Base-by-base conservation (phyloP, 2,113 vertebrate species). In the Dolichotis patagonum region DNA sequence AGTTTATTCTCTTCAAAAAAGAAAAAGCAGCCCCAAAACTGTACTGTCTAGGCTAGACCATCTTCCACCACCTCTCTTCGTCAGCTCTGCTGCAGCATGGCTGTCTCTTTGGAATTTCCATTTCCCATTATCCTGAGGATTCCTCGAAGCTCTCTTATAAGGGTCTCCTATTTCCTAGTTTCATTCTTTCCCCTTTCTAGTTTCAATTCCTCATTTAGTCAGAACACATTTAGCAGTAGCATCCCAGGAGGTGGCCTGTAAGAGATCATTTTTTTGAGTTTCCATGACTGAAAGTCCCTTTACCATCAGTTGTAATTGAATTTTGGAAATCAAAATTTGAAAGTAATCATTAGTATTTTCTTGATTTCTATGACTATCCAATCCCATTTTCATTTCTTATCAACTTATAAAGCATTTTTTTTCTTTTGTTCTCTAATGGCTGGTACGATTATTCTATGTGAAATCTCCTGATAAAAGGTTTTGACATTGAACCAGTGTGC, bases 201-300 rank as follows among this genome's bases (percentile, higher is more conserved):
- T 10, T 69, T 95, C 17, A 89, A 54, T 94, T 90, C 65, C 54
- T 63, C 93, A 93, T 91, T 95, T 78, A 80, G 30, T 30, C 83
- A 71, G 20, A 96, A 75, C 49, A 95, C 22, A 95, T 16, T 94
- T 32, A 90, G 54, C 49, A 93, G 62, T 10, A 86, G 71, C 4
- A 82, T 95, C 20, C 65, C 60, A 77, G 71, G 96, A 86, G 22
- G 43, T 67, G 32, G 69, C 81, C 32, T 87, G n/a, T 4, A 16
- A 73, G 58, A 94, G 41, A 38, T 52, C 71, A n/a, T 63, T 78
- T 89, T 81, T 80, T 93, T 93, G 35, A 93, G 73, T 85, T 26
- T 82, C 71, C 28, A 82, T 38, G n/a, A 54, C 67, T 90, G 32
- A 84, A 96, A 97, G 90, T 80, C 30, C 43, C 67, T 97, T 84